Evolutionary conservation across 1,140 invertebrate genomes (phyloP).

Genomic region (Archivesica marissinica): DNA sequence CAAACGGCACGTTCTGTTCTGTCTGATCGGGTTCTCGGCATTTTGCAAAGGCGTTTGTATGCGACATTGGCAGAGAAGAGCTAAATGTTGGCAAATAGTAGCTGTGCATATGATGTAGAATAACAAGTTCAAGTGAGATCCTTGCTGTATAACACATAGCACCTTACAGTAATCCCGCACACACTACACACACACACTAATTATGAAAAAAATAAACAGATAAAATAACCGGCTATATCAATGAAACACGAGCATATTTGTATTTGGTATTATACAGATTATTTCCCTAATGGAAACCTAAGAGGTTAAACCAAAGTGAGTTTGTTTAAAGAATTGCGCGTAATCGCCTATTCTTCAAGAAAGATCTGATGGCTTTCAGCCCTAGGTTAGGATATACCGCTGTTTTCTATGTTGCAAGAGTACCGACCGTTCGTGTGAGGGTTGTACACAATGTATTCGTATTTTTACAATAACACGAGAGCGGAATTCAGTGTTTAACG

Average conservation of each 20-base stretch:
- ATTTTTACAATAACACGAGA: no score
- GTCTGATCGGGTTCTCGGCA: no score
- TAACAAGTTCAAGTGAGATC: background rate
- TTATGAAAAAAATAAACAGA: slow-evolving; percentile 48
- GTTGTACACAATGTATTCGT: background rate
- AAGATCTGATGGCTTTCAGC: slow-evolving; percentile 41
- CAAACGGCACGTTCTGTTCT: no score
- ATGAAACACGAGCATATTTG: slow-evolving; percentile 29
- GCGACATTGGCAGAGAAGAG: no score
- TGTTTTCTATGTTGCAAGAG: slow-evolving; percentile 18
- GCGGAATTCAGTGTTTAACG: no score
- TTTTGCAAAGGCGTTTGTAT: no score
- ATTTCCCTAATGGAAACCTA: slow-evolving; percentile 50
- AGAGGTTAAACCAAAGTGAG: slow-evolving; percentile 43
- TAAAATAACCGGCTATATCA: slow-evolving; percentile 37
- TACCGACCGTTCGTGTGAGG: background rate
- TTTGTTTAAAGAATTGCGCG: slow-evolving; percentile 43
- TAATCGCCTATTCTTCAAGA: slow-evolving; percentile 44
- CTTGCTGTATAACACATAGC: slow-evolving; percentile 34
- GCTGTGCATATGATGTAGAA: background rate
- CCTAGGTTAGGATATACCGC: slow-evolving; percentile 3
- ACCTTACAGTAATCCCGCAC: background rate
- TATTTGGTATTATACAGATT: slow-evolving; percentile 15
- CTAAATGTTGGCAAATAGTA: slow-evolving; percentile 20
- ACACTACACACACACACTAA: background rate